Percentiles rank a stretch among this genome's conserved stretches.
phyloP scores from a whole-genome alignment of 2,797 vertebrate genomes.

The Malacoctenus gilli region DNA sequence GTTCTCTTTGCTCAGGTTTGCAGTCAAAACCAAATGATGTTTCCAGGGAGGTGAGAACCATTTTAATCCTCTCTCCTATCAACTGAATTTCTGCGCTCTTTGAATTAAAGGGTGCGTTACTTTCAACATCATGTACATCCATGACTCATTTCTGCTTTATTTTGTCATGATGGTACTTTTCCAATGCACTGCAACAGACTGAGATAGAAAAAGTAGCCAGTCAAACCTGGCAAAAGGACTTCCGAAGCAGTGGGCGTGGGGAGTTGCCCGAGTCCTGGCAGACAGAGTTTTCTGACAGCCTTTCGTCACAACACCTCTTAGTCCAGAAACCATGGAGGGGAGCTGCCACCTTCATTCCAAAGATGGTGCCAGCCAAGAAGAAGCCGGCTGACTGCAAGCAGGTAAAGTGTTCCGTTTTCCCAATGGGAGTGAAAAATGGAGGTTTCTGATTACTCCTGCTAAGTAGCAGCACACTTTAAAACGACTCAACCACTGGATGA shows the following conservation, averaged over 20 bases:
- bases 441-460: too few relatives aligned
- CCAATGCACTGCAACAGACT: constrained; percentile 85
- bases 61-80: not conserved
- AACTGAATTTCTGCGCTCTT: too few relatives aligned
- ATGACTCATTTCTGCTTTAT: constrained; percentile 42
- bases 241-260: constrained; percentile 72
- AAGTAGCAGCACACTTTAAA: too few relatives aligned
- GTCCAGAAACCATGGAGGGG: constrained; percentile 84
- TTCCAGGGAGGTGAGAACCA: constrained; percentile 86
- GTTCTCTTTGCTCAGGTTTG: constrained; percentile 68
- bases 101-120: too few relatives aligned
- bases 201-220: constrained; percentile 64
- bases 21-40: constrained; percentile 77
- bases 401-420: constrained; percentile 67
- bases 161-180: constrained; percentile 83
- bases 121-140: not conserved
- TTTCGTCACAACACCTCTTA: constrained; percentile 49
- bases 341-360: constrained; percentile 81
- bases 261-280: constrained; percentile 90
- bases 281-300: constrained; percentile 68
- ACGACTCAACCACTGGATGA: too few relatives aligned
- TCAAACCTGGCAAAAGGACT: constrained; percentile 81
- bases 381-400: constrained; percentile 80
- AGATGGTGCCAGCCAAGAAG: constrained; percentile 78
- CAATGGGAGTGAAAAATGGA: too few relatives aligned